Base-by-base conservation (phyloP, 2,113 vertebrate species). In the Rhinoptilus africanus region DNA sequence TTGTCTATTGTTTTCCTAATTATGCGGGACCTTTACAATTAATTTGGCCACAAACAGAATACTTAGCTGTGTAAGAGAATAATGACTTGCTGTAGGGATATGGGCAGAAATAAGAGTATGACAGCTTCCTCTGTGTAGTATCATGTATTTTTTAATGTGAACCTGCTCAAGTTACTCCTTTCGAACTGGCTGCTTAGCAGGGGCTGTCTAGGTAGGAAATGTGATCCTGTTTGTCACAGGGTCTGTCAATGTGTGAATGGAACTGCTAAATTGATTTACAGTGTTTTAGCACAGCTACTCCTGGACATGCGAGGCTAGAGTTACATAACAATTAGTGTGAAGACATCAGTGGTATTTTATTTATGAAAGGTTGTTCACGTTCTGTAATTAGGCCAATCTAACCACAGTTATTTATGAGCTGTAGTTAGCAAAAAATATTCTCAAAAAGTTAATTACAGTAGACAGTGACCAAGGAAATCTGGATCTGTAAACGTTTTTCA, bases 341-440 rank as follows among this genome's bases (percentile, higher is more conserved):
- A 95, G 92, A 94, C 90, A 92, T 95, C 79, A 80, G 54, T 83
- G 81, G 81, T 84, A 86, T 96, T 98, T 97, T 95, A 83, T 96
- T 97, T 97, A 87, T 91, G 80, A 88, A 89, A 95, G 22, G 68
- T 88, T 91, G 35, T 76, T 96, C 11, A 6, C 0, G 0, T 74
- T 94, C 91, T 93, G 67, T 82, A 93, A 97, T 97, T 96, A 92
- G 85, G 24, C 41, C 26, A 4, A 54, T 89, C 53, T 69, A 75
- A 71, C 56, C 57, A 67, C 72, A 91, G 51, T 84, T 45, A 94
- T 94, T 96, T 95, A 92, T 93, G 71, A 96, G n/a, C 34, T 82
- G 41, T 35, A 87, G 16, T 7, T 96, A 59, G 66, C 35, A 94
- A 74, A 94, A 62, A 51, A 24, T 35, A 18, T 10, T 86, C 63